Base-by-base conservation (phyloP, 1,140 invertebrate genomes). In the Palaemon carinicauda region DNA sequence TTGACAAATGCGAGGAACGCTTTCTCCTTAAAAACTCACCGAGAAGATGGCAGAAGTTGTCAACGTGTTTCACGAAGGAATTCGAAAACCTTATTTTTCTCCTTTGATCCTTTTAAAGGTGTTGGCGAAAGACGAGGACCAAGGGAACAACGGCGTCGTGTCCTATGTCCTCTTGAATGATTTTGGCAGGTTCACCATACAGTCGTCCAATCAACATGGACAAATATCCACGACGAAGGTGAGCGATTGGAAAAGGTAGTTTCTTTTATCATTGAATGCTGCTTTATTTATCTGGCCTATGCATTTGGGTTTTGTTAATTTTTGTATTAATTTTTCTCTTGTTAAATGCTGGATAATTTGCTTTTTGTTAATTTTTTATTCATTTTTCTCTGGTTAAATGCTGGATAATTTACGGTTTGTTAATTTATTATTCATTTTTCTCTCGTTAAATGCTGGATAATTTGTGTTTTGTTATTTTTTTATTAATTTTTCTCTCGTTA, bases 141-240 rank as follows among this genome's bases (percentile, higher is more conserved):
- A 27, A 9, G 83, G 83, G 1, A 50, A 29, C 21, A 78, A 65
- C 21, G 75, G 83, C 5, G 9, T 33, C 19, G 21, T 85, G 17
- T 79, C 54, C 17, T 85, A 85, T 17, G 52, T 75, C 14, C 83
- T 85, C 56, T 24, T 85, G 15, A 60, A 78, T 10, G 77, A 71
- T n/a, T 85, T 85, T 41, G 83, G 75, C 0, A 85, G 83, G 27
- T 85, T 85, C 24, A 75, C 74, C 3, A 85, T 85, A 33, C 83
- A 85, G 50, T 51, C 83, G 2, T 85, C 83, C 21, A 85, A 79
- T 27, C 83, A 85, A 24, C 83, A 85, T 29, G 83, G 83, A 19
- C 83, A 85, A 41, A 71, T 85, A 19, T 79, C 83, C n/a, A 85
- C 83, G 1, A 85, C 83, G n/a, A 65, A 75, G 74, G 83, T 85